Evolutionary conservation across 2,113 vertebrate species (phyloP).

Genomic region (Psilopogon haemacephalus): DNA sequence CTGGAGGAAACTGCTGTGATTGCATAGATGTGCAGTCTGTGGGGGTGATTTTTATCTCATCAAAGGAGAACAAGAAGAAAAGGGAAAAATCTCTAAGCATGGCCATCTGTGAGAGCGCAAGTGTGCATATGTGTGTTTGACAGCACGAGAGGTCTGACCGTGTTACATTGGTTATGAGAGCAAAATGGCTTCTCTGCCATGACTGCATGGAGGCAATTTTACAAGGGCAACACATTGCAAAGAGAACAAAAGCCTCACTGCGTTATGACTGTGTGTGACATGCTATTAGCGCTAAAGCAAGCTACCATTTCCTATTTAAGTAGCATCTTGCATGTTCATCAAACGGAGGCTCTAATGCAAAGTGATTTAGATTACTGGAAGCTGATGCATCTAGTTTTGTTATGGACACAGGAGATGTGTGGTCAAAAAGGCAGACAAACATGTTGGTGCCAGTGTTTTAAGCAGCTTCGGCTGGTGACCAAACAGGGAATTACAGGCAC

Average conservation of each 20-base stretch:
- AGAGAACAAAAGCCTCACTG: neutral
- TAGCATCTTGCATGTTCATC: neutral
- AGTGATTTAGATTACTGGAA: neutral
- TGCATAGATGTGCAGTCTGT: neutral
- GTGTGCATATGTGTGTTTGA: neutral
- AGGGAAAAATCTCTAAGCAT: neutral
- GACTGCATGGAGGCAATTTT: neutral
- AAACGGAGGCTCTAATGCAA: neutral
- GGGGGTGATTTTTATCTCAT: neutral
- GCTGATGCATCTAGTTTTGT: neutral
- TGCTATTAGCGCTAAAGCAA: neutral
- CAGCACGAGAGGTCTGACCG: neutral
- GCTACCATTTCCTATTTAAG: slow-evolving; percentile 56
- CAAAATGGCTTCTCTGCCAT: neutral
- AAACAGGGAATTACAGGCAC: neutral
- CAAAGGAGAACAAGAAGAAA: neutral
- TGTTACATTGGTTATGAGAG: neutral
- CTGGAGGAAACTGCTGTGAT: neutral
- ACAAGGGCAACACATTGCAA: neutral
- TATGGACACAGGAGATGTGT: neutral
- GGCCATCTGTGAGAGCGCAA: fast-evolving
- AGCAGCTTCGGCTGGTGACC: slow-evolving; percentile 38
- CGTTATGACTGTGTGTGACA: fast-evolving
- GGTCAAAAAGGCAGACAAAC: neutral
- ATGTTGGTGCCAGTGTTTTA: neutral